A percentile compares a stretch with the other conserved stretches of the same genome.
Evolutionary conservation across 2,797 vertebrate genomes (phyloP).

Genomic region (Pagetopsis macropterus): DNA sequence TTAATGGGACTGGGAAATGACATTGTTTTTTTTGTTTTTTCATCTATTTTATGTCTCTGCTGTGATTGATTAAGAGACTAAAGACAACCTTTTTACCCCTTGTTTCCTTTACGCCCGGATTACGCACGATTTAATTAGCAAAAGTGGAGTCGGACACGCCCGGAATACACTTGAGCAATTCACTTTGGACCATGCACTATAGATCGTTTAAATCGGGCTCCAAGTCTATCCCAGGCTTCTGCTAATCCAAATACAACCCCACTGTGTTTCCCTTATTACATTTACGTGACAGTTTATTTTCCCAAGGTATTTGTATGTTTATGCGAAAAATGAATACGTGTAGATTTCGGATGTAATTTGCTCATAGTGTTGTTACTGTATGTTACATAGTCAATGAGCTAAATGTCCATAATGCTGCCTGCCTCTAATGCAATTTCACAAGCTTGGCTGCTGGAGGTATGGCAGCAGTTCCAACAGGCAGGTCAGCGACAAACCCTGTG

Average conservation of each 20-base stretch:
- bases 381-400: slow-evolving; percentile 34
- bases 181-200: background rate
- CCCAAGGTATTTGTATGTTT: background rate
- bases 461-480: slow-evolving; percentile 22
- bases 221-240: background rate
- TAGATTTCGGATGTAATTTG: slow-evolving; percentile 3
- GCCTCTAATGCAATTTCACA: slow-evolving; percentile 12
- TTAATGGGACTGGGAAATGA: too few species aligned
- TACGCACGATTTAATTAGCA: background rate
- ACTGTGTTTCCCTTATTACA: slow-evolving; percentile 9
- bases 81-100: background rate
- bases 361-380: slow-evolving; percentile 12
- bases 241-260: background rate
- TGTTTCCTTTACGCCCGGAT: background rate
- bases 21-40: too few species aligned
- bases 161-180: background rate
- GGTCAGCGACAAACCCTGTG: slow-evolving; percentile 21
- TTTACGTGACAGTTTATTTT: slow-evolving; percentile 5
- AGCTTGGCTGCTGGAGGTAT: slow-evolving; percentile 25
- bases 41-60: too few species aligned
- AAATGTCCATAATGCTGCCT: slow-evolving; percentile 35
- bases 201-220: background rate
- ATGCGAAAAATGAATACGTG: slow-evolving; percentile 8
- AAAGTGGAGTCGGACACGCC: background rate
- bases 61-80: background rate